Conservation (phyloP, 2,113 vertebrate species). For the Acrocephalus arundinaceus region DNA sequence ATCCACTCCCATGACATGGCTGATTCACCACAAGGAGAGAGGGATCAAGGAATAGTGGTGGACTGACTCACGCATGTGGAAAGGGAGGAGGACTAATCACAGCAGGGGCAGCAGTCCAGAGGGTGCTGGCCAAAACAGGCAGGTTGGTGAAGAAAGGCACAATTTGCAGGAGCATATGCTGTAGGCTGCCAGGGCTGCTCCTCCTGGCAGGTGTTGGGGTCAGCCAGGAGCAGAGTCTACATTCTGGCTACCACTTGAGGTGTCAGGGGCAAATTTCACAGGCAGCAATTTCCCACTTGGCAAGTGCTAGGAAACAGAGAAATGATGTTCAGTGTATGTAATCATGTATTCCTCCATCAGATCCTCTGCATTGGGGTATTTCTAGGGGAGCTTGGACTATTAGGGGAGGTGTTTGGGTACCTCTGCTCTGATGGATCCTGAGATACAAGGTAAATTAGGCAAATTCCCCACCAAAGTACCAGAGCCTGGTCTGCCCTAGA, state of each 20-base stretch:
- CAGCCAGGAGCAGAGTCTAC: accelerated
- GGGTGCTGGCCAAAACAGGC: not conserved
- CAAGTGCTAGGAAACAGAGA: not conserved
- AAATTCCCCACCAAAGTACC: not conserved
- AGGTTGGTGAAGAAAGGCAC: not conserved
- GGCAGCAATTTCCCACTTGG: not conserved
- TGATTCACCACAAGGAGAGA: not conserved
- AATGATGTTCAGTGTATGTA: not conserved
- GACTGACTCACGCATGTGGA: accelerated
- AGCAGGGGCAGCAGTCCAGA: not conserved
- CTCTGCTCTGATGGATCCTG: not conserved
- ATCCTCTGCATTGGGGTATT: not conserved
- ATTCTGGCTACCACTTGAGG: accelerated
- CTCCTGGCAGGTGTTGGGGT: not conserved
- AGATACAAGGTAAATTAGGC: not conserved
- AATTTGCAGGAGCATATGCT: not conserved
- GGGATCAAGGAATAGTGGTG: not conserved
- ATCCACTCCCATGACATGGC: not conserved
- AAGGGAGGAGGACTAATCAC: not conserved
- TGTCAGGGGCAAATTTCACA: not conserved
- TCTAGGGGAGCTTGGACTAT: not conserved
- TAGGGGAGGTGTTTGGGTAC: not conserved
- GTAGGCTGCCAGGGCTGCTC: not conserved
- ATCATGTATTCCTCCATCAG: not conserved
- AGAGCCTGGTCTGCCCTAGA: not conserved